phyloP scores from a whole-genome alignment of 2,797 vertebrate species.

The Trachops cirrhosus region DNA sequence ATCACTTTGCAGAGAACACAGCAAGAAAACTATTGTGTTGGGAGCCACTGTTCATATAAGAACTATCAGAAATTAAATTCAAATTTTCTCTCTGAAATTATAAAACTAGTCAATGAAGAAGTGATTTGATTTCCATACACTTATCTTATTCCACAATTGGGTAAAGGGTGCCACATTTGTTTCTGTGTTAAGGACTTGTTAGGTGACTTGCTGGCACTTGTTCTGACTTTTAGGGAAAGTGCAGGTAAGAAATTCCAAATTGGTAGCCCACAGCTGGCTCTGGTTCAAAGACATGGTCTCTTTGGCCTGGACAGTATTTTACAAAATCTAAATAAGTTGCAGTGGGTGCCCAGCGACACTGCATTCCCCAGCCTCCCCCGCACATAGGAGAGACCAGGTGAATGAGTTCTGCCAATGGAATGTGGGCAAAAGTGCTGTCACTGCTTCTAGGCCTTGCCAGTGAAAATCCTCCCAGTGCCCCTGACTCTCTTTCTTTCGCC shows the following conservation, averaged over 20 bases:
- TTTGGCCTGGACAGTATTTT: not conserved
- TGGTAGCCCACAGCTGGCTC: not conserved
- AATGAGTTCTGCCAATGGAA: not conserved
- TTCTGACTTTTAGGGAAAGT: not conserved
- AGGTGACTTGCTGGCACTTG: not conserved
- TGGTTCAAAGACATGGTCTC: not conserved
- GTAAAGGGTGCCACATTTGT: not conserved
- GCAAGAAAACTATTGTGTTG: not conserved
- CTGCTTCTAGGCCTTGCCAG: not conserved
- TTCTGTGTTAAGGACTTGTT: not conserved
- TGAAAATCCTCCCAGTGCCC: not conserved
- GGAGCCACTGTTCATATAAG: not conserved
- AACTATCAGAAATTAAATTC: not conserved
- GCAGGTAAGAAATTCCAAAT: not conserved
- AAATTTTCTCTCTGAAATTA: not conserved
- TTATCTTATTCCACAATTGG: not conserved
- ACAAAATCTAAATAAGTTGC: not conserved
- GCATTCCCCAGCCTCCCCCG: not conserved
- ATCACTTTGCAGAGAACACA: not conserved
- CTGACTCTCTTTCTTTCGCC: too few species aligned
- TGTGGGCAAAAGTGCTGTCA: not conserved
- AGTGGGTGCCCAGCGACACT: accelerated
- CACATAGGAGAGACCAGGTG: accelerated
- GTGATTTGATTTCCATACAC: not conserved
- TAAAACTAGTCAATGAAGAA: not conserved